Evolutionary conservation across 2,888 invertebrate species (phyloP).

Genomic region (Orthosia incerta): DNA sequence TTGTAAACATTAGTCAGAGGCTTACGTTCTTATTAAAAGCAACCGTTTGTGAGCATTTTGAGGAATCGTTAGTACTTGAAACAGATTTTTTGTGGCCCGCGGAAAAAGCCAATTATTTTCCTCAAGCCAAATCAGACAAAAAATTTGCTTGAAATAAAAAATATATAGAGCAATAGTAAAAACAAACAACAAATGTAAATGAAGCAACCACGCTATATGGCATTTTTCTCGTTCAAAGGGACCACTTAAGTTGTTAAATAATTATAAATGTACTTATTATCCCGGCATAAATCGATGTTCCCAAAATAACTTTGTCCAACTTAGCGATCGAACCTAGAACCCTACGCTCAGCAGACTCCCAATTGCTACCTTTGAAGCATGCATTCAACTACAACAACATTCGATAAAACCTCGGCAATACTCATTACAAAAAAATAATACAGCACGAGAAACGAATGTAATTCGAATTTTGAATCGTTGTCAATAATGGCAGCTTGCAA

Average conservation of each 20-base stretch:
- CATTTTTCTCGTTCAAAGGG: neutral
- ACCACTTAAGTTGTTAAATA: neutral
- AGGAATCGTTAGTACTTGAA: neutral
- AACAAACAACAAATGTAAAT: neutral
- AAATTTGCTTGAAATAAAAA: neutral
- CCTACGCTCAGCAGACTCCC: no score
- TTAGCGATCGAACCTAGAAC: no score
- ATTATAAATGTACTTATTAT: no score
- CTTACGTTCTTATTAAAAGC: conserved; percentile 26
- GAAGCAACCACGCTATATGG: no score
- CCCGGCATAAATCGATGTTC: no score
- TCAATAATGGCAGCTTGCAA: neutral
- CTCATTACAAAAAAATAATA: neutral
- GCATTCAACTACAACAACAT: neutral
- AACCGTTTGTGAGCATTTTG: neutral
- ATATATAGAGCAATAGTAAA: no score
- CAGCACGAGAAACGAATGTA: neutral
- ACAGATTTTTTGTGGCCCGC: no score
- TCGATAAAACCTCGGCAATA: neutral
- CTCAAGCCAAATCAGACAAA: no score
- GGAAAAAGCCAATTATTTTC: neutral
- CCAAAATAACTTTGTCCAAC: no score
- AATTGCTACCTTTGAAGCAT: neutral
- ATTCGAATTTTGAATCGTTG: neutral
- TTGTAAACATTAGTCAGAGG: conserved; percentile 38